A percentile compares a stretch with the other conserved stretches of the same genome.
Evolutionary conservation across 1,140 invertebrate genomes (phyloP).

Genomic region (Pemphigus obesinymphae): DNA sequence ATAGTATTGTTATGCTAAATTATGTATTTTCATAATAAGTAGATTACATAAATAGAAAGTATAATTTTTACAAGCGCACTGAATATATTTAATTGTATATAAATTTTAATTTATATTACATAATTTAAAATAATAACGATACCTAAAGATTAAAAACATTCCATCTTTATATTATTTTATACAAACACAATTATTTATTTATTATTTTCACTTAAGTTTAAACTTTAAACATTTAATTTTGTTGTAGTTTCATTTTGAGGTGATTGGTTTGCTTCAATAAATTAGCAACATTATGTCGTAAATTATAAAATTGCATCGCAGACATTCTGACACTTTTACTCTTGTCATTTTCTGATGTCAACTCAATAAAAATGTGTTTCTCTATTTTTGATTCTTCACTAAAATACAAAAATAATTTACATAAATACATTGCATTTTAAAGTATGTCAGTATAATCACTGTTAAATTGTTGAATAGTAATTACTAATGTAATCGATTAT

Average conservation of each 20-base stretch:
- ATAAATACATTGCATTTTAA: neutral
- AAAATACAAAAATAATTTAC: neutral
- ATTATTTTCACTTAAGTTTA: neutral
- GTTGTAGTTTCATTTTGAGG: conserved; percentile 25
- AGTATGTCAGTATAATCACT: neutral
- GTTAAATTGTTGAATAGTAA: neutral
- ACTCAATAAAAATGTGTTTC: neutral
- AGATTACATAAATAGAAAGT: neutral
- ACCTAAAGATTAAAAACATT: neutral
- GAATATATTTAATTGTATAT: conserved; percentile 5
- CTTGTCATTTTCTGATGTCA: neutral
- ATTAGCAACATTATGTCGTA: conserved; percentile 17
- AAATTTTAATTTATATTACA: neutral
- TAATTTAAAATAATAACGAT: neutral
- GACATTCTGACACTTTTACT: conserved; percentile 21
- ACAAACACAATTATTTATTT: neutral
- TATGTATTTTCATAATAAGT: neutral
- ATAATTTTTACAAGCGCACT: neutral
- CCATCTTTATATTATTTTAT: neutral
- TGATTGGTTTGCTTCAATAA: conserved; percentile 15
- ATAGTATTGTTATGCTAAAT: neutral
- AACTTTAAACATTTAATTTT: conserved; percentile 8
- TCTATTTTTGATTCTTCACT: neutral
- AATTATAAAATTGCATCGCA: neutral
- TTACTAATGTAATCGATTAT: neutral